Evolutionary conservation across 2,113 vertebrate genomes (phyloP).

Genomic region (Megalops atlanticus): DNA sequence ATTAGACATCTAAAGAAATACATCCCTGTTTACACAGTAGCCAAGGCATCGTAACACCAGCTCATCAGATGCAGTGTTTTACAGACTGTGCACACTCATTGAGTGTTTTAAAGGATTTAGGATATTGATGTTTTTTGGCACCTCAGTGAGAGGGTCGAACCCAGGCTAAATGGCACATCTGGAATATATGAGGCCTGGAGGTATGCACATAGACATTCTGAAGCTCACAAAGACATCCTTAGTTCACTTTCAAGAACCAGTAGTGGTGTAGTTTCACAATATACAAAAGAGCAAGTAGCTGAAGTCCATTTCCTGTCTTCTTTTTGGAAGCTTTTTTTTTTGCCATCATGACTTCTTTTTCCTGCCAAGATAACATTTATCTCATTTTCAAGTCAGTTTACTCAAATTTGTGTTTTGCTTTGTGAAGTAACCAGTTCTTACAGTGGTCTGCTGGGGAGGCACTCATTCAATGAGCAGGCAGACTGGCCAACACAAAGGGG

Average conservation of each 20-base stretch:
- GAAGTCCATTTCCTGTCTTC: constrained; percentile 10
- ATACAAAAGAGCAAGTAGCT: constrained; percentile 36
- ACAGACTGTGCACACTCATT: constrained; percentile 57
- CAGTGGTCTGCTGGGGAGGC: background rate
- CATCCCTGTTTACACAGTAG: constrained; percentile 54
- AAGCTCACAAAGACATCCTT: constrained; percentile 55
- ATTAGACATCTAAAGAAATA: constrained; percentile 30
- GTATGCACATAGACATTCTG: constrained; percentile 26
- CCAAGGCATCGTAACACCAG: constrained; percentile 54
- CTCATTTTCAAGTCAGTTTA: background rate
- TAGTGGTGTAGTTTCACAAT: constrained; percentile 48
- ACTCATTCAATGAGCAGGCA: constrained; percentile 16
- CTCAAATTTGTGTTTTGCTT: background rate
- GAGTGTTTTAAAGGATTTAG: constrained; percentile 53
- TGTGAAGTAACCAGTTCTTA: background rate
- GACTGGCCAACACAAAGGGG: constrained; percentile 32
- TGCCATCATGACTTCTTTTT: background rate
- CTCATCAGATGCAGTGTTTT: constrained; percentile 57
- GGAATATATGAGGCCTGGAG: constrained; percentile 58
- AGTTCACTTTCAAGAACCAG: constrained; percentile 45
- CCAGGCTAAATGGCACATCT: constrained; percentile 62
- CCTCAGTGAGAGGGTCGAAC: constrained; percentile 57
- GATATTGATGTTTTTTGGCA: constrained; percentile 60
- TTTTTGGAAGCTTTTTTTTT: background rate
- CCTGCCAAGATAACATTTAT: background rate